phyloP scores from a whole-genome alignment of 1,140 invertebrate species.

The Adelges cooleyi region DNA sequence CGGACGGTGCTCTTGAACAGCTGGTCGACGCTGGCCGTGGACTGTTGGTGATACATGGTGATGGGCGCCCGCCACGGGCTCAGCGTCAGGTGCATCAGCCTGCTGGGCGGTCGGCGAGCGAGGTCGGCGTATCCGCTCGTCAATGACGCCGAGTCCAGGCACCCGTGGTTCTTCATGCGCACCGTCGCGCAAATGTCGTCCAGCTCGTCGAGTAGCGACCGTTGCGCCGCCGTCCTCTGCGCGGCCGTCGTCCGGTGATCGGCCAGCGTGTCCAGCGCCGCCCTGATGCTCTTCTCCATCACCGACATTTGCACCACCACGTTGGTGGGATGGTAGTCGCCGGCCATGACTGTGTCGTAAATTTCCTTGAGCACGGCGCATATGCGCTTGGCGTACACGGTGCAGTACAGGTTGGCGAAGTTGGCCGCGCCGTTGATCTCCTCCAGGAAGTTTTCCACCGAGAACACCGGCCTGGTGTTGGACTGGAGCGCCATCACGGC shows the following conservation, averaged over 20 bases:
- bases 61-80: slow-evolving; percentile 2
- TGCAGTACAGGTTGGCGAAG: slow-evolving; percentile 23
- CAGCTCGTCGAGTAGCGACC: background rate
- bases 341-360: slow-evolving; percentile 14
- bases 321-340: slow-evolving; percentile 4
- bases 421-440: slow-evolving; percentile 21
- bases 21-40: background rate
- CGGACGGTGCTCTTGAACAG: background rate
- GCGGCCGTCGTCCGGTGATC: background rate
- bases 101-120: background rate
- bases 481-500: slow-evolving; percentile 7
- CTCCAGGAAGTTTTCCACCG: slow-evolving; percentile 11
- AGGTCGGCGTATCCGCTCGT: too few species aligned
- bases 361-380: slow-evolving; percentile 9
- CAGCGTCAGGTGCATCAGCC: background rate
- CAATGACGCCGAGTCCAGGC: background rate
- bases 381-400: slow-evolving; percentile 9
- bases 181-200: slow-evolving; percentile 5
- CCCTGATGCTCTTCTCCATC: slow-evolving; percentile 14
- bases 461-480: slow-evolving; percentile 12
- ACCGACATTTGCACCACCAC: slow-evolving; percentile 15
- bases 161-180: slow-evolving; percentile 17
- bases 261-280: background rate
- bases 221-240: background rate
- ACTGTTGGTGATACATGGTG: slow-evolving; percentile 11